Percentiles rank a stretch among this genome's conserved stretches.
These are phyloP conservation scores for Tetrax tetrax DNA, from an alignment of 2,113 vertebrate genomes.

Conservation along the genomic window DNA sequence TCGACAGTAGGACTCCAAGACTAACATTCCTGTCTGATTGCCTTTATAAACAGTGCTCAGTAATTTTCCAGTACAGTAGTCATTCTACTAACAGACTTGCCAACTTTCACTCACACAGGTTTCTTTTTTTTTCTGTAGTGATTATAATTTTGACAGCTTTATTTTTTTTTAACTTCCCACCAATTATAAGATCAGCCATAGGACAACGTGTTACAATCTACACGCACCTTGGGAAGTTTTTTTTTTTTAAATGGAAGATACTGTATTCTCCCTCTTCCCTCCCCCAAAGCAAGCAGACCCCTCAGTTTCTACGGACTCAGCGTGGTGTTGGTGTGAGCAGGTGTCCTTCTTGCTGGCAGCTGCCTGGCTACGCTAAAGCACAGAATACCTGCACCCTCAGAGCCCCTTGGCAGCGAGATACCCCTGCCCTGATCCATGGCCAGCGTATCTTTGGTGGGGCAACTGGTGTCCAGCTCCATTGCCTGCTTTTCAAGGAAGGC, in stretches of 20 bases:
- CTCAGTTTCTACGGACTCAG: background rate
- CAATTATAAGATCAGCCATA: background rate
- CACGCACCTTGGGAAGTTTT: background rate
- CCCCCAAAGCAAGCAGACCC: background rate
- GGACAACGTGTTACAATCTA: background rate
- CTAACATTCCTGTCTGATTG: constrained; percentile 76
- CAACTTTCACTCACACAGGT: constrained; percentile 48
- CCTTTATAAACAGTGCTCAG: constrained; percentile 70
- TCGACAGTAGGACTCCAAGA: constrained; percentile 69
- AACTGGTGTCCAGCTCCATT: background rate
- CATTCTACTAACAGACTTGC: constrained; percentile 64
- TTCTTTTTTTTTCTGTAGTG: constrained; percentile 41
- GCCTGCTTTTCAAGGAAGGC: background rate
- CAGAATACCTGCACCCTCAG: background rate
- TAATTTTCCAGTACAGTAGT: constrained; percentile 80
- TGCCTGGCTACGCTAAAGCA: background rate
- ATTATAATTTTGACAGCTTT: constrained; percentile 36
- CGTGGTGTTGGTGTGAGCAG: background rate
- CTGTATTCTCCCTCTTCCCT: background rate
- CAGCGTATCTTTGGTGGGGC: background rate
- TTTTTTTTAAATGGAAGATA: background rate
- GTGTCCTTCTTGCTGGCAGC: background rate
- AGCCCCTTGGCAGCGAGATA: background rate
- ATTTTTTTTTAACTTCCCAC: background rate
- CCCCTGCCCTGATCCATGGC: background rate